Evolutionary conservation across 2,888 invertebrate genomes (phyloP), one percentile per base, ranked within the genome.

Genomic region (Selenia dentaria): DNA sequence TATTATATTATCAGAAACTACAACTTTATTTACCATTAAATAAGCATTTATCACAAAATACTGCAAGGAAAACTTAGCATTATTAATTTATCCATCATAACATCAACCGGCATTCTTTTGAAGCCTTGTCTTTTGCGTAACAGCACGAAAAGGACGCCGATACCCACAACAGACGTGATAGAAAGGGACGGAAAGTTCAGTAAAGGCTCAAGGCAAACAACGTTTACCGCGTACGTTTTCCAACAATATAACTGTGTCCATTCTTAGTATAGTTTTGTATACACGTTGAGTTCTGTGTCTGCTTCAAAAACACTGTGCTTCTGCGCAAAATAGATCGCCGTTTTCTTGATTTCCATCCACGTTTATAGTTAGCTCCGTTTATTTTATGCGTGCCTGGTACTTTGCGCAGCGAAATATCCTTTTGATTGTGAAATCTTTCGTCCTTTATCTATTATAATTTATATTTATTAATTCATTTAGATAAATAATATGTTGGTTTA

Each of bases 161-260:
- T 72, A 76, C 38, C 11, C 1, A 11, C 14, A 2, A 22, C 37
- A 28, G 13, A 24, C 38, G 27, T 13, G 72, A 32, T 28, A 29
- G 70, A 82, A 56, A 40, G 67, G 57, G 79, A 81, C 34, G 38
- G 64, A 51, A 37, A 46, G 54, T 61, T 59, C 66, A 65, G 67
- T 70, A 72, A 62, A 68, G 39, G 69, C 72, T 88, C 88, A 89
- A 89, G 88, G 88, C 71, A 82, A 89, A 73, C 88, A 75, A 88
- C 88, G 88, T 86, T 87, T 86, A 83, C 85, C 77, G 68, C 54
- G 59, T 67, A 64, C 70, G 81, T 74, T 81, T 86, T 85, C 83
- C 83, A 81, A 57, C 67, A 64, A 61, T 56, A 60, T 62, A 62
- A 70, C 77, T 50, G 73, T 67, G 74, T 60, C 40, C 33, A 14